phyloP scores from a whole-genome alignment of 1,140 invertebrate genomes.

The Bombus turneri region DNA sequence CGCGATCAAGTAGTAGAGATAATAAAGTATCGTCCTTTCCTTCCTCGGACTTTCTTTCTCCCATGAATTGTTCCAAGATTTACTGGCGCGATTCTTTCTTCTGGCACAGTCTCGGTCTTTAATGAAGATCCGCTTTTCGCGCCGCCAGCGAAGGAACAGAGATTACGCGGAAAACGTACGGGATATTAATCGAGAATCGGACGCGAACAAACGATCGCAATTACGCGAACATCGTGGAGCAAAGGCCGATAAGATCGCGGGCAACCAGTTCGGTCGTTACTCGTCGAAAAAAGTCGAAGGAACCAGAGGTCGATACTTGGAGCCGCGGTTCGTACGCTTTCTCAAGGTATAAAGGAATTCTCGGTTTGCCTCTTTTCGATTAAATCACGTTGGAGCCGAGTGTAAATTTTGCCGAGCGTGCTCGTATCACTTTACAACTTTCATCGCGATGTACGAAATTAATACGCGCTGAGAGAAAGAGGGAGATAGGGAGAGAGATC shows the following conservation, averaged over 20 bases:
- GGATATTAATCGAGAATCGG: neutral
- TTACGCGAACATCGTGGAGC: neutral
- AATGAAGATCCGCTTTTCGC: slow-evolving; percentile 25
- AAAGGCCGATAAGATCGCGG: neutral
- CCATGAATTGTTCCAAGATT: neutral
- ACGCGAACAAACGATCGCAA: slow-evolving; percentile 11
- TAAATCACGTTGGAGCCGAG: too few relatives aligned
- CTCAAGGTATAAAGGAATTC: neutral
- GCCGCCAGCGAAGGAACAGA: neutral
- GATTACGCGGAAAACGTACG: neutral
- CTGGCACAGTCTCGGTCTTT: neutral
- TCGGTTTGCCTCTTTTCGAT: too few relatives aligned
- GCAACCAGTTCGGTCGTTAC: neutral
- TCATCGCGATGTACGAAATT: neutral
- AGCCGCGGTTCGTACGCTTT: neutral
- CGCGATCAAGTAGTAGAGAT: slow-evolving; percentile 18
- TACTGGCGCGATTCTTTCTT: slow-evolving; percentile 10
- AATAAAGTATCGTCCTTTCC: neutral
- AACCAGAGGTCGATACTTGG: neutral
- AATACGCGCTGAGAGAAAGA: neutral
- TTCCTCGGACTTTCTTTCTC: neutral
- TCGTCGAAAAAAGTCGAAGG: neutral
- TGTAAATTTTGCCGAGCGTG: neutral
- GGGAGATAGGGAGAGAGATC: too few relatives aligned
- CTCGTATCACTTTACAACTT: neutral